phyloP scores from a whole-genome alignment of 2,888 invertebrate genomes.

The Aphidoletes aphidimyza region DNA sequence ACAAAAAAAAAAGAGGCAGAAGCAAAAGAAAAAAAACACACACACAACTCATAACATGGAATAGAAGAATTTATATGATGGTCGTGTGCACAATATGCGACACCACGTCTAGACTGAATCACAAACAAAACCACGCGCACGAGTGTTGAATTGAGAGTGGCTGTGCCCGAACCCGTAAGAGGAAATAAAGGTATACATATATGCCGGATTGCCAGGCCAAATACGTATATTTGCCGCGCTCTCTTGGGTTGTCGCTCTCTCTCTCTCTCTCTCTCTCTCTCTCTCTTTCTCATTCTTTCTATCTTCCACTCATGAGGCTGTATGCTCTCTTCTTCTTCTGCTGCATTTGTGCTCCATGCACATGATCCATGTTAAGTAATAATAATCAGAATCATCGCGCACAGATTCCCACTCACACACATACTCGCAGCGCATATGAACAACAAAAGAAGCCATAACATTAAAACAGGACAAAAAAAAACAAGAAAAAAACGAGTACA shows the following conservation, averaged over 20 bases:
- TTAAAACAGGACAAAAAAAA: neutral
- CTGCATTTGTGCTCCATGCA: too few relatives aligned
- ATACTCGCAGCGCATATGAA: neutral
- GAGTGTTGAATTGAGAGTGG: slow-evolving; percentile 43
- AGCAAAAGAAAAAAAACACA: neutral
- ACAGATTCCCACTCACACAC: slow-evolving; percentile 11
- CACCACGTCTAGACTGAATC: slow-evolving; percentile 54
- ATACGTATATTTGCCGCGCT: too few relatives aligned
- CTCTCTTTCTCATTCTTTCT: neutral
- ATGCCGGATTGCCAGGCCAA: neutral
- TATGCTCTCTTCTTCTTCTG: too few relatives aligned
- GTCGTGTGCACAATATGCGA: slow-evolving; percentile 52
- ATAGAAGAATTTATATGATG: slow-evolving; percentile 50
- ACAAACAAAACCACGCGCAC: slow-evolving; percentile 54
- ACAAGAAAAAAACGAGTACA: neutral
- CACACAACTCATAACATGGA: too few relatives aligned
- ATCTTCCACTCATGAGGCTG: neutral
- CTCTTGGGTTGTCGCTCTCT: too few relatives aligned
- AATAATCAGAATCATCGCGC: slow-evolving; percentile 25
- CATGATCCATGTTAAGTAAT: slow-evolving; percentile 40
- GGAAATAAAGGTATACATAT: slow-evolving; percentile 43
- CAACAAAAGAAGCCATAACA: slow-evolving; percentile 49
- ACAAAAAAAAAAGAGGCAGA: neutral
- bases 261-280: neutral
- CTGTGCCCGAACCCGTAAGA: slow-evolving; percentile 35